Base-by-base conservation (phyloP, 1,140 invertebrate species). In the Telenomus remus region DNA sequence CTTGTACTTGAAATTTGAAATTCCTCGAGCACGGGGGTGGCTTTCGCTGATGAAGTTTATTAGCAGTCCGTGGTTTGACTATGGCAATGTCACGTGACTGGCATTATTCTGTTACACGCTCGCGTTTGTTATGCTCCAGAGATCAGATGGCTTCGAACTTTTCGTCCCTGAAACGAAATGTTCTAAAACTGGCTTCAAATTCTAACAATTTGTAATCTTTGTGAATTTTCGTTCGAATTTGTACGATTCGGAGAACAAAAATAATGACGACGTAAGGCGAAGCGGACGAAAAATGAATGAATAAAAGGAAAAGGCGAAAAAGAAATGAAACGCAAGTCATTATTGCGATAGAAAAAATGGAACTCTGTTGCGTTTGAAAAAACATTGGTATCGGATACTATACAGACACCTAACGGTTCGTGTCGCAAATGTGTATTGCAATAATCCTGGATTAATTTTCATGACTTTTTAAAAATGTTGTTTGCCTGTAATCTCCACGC, bases 1-100 rank as follows among this genome's bases (percentile, higher is more conserved):
- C 3, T 14, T 48, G 39, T 72, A 53, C 15, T 61, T 49, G 42
- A 64, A 64, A 72, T 64, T 72, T 59, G 54, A 60, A 72, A 65
- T 73, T 73, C 19, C 54, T 43, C 13, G 34, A 44, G 37, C 42
- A 11, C 37, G 7, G 15, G 10, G 53, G 44, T 47, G 59, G 33
- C 57, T 71, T 71, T 59, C 37, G 44, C 46, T 65, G 60, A 64
- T 66, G 63, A 69, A 77, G 63, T 77, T 77, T 77, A 72, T 77
- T 72, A 72, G 63, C 43, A 72, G 75, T 68, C 53, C 53, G 75
- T 77, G 75, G 64, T 64, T 64, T 48, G 75, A 72, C 64, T 77
- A 50, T 72, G 72, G 69, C 69, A 57, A 72, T 47, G 68, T 77
- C 74, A 77, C 63, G 59, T 77, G 68, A 77, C 74, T 64, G 74